Percentiles rank a stretch among this genome's conserved stretches.
phyloP scores from a whole-genome alignment of 2,888 invertebrate genomes.

The Drosophila buzzatii region DNA sequence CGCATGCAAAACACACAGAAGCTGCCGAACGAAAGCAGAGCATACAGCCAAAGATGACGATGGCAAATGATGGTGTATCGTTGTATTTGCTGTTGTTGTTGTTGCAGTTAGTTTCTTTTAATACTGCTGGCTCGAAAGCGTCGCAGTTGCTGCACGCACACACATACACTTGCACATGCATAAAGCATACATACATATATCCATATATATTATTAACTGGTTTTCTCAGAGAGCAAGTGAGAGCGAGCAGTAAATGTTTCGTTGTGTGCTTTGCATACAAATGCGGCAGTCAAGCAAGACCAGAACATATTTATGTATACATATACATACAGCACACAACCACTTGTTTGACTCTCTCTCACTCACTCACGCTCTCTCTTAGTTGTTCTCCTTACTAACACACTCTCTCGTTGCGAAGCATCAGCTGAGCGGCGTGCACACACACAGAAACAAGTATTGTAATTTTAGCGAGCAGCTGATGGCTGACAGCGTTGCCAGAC shows the following conservation, averaged over 20 bases:
- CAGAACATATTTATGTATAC: slow-evolving; percentile 37
- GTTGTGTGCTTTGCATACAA: slow-evolving; percentile 66
- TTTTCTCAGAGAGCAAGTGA: slow-evolving; percentile 51
- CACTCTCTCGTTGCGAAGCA: slow-evolving; percentile 32
- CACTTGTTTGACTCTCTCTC: slow-evolving; percentile 70
- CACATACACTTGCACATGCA: slow-evolving; percentile 23
- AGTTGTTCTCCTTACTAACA: slow-evolving; percentile 15
- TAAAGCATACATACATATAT: background rate
- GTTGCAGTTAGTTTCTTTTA: slow-evolving; percentile 58
- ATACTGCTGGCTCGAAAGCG: slow-evolving; percentile 39
- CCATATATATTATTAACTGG: slow-evolving; percentile 44
- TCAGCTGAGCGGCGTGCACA: slow-evolving; percentile 55
- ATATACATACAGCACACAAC: slow-evolving; percentile 49
- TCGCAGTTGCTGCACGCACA: slow-evolving; percentile 27
- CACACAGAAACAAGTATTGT: slow-evolving; percentile 19
- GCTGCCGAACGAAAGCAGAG: slow-evolving; percentile 77
- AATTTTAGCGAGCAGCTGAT: slow-evolving; percentile 49
- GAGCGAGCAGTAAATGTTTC: slow-evolving; percentile 32
- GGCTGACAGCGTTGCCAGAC: slow-evolving; percentile 58
- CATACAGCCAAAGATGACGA: slow-evolving; percentile 66
- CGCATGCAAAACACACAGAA: slow-evolving; percentile 38
- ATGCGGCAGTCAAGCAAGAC: slow-evolving; percentile 56
- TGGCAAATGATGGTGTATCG: slow-evolving; percentile 38
- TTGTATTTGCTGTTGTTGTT: slow-evolving; percentile 27
- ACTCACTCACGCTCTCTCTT: slow-evolving; percentile 3